Evolutionary conservation across 2,888 invertebrate species (phyloP).

Genomic region (Apodemia mormo): DNA sequence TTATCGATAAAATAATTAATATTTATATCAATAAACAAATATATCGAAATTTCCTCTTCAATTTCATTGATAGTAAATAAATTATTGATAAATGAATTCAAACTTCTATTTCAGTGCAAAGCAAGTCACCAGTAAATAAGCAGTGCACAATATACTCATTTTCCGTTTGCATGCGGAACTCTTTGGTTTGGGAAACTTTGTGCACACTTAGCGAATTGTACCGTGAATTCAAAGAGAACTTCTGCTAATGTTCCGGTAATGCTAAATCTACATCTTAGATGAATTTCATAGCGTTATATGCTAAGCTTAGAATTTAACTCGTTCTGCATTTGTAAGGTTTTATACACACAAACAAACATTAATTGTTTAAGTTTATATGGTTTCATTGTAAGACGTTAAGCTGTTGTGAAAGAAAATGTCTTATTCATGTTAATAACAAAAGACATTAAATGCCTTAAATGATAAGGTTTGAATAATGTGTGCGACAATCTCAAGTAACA

Average conservation of each 20-base stretch:
- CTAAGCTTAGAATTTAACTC: not conserved
- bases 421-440: not conserved
- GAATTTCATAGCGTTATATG: conserved; percentile 4
- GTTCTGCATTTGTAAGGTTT: not conserved
- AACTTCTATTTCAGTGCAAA: conserved; percentile 14
- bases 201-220: conserved; percentile 34
- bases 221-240: conserved; percentile 31
- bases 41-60: too few relatives aligned
- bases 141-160: conserved; percentile 33
- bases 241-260: conserved; percentile 29
- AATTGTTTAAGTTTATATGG: not conserved
- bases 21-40: too few relatives aligned
- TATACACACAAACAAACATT: not conserved
- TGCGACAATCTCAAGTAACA: too few relatives aligned
- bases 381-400: not conserved
- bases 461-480: not conserved
- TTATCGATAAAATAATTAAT: too few relatives aligned
- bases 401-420: not conserved
- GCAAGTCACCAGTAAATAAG: conserved; percentile 25
- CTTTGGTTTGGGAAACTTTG: conserved; percentile 29
- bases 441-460: not conserved
- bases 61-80: too few relatives aligned
- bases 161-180: conserved; percentile 29
- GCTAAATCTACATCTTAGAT: conserved; percentile 20
- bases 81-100: conserved; percentile 18